A percentile compares a stretch with the other conserved stretches of the same genome.
Evolutionary conservation across 2,888 invertebrate species (phyloP).

Genomic region (Leucophenga montana): DNA sequence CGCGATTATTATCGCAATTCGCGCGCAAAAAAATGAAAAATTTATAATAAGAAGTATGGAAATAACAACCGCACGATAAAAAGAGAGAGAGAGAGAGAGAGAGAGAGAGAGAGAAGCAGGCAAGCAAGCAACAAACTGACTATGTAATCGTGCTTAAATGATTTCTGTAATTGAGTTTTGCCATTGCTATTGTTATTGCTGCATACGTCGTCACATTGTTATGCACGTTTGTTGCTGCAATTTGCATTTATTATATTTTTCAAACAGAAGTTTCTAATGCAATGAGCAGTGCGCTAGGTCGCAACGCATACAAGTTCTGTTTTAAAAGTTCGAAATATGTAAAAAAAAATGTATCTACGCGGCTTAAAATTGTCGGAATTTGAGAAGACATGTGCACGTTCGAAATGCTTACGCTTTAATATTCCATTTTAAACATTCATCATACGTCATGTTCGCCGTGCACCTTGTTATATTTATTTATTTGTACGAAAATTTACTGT

Average conservation of each 20-base stretch:
- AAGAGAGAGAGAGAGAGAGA: not conserved
- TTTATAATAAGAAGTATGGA: not conserved
- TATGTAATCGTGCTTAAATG: conserved; percentile 18
- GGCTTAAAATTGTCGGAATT: no score
- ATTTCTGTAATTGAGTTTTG: conserved; percentile 11
- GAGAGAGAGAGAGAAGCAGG: not conserved
- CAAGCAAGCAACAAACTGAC: not conserved
- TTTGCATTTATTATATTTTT: conserved; percentile 1
- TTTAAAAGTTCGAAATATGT: no score
- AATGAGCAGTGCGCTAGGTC: not conserved
- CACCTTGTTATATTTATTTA: no score
- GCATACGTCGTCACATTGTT: not conserved
- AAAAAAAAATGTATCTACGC: no score
- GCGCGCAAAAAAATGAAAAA: no score
- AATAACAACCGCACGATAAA: not conserved
- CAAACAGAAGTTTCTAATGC: not conserved
- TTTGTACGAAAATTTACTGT: no score
- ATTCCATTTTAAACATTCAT: no score
- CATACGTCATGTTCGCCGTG: no score
- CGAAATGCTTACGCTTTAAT: no score
- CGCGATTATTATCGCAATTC: conserved; percentile 1
- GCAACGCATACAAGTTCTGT: no score
- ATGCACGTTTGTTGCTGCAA: not conserved
- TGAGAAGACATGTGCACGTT: no score
- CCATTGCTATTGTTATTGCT: not conserved